phyloP scores from a whole-genome alignment of 2,797 vertebrate species.

The Salarias fasciatus region DNA sequence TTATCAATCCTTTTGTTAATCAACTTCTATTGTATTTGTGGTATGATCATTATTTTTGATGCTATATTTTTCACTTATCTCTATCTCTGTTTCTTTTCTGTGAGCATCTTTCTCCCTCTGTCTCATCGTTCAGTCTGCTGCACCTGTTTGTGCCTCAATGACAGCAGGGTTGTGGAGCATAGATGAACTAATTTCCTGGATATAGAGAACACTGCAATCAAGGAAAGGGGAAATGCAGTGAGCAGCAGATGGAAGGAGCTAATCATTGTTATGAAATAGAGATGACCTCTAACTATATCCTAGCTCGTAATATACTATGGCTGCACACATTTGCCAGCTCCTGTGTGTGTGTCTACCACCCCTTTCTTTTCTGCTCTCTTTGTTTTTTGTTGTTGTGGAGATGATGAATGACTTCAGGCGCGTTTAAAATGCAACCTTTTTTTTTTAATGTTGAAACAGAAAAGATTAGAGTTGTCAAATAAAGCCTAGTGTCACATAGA shows the following conservation, averaged over 20 bases:
- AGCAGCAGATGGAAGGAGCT: constrained; percentile 85
- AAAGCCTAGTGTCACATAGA: constrained; percentile 70
- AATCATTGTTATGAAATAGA: constrained; percentile 88
- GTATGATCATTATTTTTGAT: constrained; percentile 26
- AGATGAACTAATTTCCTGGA: constrained; percentile 86
- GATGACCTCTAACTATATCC: constrained; percentile 86
- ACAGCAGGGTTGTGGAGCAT: constrained; percentile 76
- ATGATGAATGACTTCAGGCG: constrained; percentile 62
- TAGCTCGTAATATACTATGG: constrained; percentile 65
- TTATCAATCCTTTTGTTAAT: constrained; percentile 37
- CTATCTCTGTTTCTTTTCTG: constrained; percentile 38
- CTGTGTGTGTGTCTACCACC: constrained; percentile 25
- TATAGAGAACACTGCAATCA: constrained; percentile 83
- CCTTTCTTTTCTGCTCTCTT: neutral
- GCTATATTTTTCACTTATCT: constrained; percentile 40
- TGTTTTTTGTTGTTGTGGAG: constrained; percentile 49
- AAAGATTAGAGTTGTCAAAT: constrained; percentile 80
- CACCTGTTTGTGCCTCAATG: constrained; percentile 80
- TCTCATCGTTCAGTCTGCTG: constrained; percentile 63
- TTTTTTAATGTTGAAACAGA: constrained; percentile 63
- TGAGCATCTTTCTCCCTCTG: constrained; percentile 28
- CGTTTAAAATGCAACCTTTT: constrained; percentile 56
- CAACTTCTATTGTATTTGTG: constrained; percentile 40
- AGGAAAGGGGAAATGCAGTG: constrained; percentile 76
- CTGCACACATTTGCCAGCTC: constrained; percentile 40